These are phyloP conservation scores for Holacanthella duospinosa DNA, from an alignment of 2,888 invertebrate genomes.

Conservation along the genomic window DNA sequence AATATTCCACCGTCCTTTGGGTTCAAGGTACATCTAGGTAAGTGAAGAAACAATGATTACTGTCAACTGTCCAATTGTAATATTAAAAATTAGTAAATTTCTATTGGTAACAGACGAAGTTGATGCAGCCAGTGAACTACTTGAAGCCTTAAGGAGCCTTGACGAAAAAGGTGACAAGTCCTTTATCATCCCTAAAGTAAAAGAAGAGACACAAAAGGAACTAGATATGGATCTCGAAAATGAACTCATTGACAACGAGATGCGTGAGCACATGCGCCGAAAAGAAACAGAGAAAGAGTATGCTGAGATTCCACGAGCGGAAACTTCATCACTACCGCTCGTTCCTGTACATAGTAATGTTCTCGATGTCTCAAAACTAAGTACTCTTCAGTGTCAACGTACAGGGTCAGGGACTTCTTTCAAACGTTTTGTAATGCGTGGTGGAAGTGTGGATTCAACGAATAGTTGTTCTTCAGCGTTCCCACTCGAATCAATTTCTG, in stretches of 20 bases:
- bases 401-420: neutral
- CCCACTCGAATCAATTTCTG: neutral
- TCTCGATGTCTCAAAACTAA: neutral
- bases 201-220: conserved; percentile 9
- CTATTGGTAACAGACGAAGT: conserved; percentile 24
- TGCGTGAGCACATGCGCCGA: neutral
- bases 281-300: neutral
- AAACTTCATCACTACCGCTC: neutral
- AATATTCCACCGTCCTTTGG: neutral
- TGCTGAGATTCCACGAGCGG: neutral
- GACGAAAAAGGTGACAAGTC: conserved; percentile 24
- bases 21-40: neutral
- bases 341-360: neutral
- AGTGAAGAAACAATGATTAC: no score
- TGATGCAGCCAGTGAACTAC: conserved; percentile 30
- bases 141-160: conserved; percentile 29
- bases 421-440: neutral
- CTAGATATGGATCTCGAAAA: neutral
- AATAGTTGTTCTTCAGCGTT: neutral
- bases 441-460: neutral
- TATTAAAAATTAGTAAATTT: neutral
- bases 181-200: conserved; percentile 2
- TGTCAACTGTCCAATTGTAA: no score
- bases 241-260: neutral
- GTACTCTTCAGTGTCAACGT: neutral